A percentile compares a stretch with the other conserved stretches of the same genome.
These are phyloP conservation scores for Raja brachyura DNA, from an alignment of 2,113 vertebrate species.

Conservation along the genomic window DNA sequence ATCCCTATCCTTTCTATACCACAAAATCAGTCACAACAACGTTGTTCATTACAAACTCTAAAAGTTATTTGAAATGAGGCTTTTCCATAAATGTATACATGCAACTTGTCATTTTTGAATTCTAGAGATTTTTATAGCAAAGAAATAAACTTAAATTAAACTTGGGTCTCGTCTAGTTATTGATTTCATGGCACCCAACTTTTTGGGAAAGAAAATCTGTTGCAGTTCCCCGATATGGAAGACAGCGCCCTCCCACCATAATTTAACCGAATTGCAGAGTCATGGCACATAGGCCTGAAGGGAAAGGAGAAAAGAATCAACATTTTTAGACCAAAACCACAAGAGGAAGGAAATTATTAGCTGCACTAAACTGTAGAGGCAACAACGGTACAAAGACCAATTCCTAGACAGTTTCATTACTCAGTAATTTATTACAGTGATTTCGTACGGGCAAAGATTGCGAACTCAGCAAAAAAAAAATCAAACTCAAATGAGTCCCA, in stretches of 20 bases:
- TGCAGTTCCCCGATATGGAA: conserved; percentile 42
- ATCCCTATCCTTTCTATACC: background rate
- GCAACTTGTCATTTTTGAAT: background rate
- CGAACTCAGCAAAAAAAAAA: background rate
- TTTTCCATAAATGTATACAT: background rate
- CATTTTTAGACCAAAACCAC: background rate
- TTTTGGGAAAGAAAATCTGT: background rate
- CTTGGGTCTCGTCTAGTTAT: background rate
- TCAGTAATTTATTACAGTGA: background rate
- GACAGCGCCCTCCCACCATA: conserved; percentile 51
- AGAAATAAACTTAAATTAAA: background rate
- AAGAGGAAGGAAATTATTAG: background rate
- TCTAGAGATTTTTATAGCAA: background rate
- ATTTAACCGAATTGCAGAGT: conserved; percentile 65
- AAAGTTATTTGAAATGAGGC: background rate
- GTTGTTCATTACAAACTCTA: background rate
- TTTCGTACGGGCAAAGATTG: background rate
- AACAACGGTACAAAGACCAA: background rate
- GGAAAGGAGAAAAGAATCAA: conserved; percentile 42
- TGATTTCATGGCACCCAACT: background rate
- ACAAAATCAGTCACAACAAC: background rate
- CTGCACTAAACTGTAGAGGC: background rate
- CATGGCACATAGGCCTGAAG: conserved; percentile 54
- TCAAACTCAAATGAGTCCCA: background rate
- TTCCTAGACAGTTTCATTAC: background rate